A percentile compares a stretch with the other conserved stretches of the same genome.
These are phyloP conservation scores for Apeltes quadracus DNA, from an alignment of 2,113 vertebrate species.

Conservation along the genomic window DNA sequence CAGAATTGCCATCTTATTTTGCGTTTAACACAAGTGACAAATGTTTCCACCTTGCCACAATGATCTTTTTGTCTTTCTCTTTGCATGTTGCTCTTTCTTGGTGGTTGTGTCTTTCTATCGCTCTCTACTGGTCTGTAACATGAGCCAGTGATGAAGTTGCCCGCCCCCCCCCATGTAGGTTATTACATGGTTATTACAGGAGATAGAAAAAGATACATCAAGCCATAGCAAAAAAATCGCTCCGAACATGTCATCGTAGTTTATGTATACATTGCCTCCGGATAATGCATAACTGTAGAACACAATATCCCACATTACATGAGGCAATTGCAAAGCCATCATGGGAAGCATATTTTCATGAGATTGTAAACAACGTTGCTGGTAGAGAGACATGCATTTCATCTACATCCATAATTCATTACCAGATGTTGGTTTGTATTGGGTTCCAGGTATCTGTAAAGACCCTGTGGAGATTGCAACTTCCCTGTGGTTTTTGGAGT, in stretches of 20 bases:
- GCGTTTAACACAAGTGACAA: too few species aligned
- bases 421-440: slow-evolving; percentile 66
- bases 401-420: slow-evolving; percentile 73
- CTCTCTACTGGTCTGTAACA: too few species aligned
- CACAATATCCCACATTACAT: slow-evolving; percentile 34
- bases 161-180: too few species aligned
- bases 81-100: too few species aligned
- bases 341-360: slow-evolving; percentile 52
- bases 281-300: slow-evolving; percentile 40
- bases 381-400: slow-evolving; percentile 60
- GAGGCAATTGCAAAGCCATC: slow-evolving; percentile 31
- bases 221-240: too few species aligned
- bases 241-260: slow-evolving; percentile 28
- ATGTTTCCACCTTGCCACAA: too few species aligned
- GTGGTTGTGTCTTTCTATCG: too few species aligned
- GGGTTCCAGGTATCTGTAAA: slow-evolving; percentile 65
- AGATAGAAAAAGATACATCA: slow-evolving; percentile 1
- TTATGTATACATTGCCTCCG: slow-evolving; percentile 25
- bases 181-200: too few species aligned
- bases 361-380: slow-evolving; percentile 63
- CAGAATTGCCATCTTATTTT: too few species aligned
- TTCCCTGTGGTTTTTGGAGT: slow-evolving; percentile 60
- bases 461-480: slow-evolving; percentile 49
- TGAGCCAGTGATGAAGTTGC: too few species aligned
- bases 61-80: too few species aligned